Evolutionary conservation across 2,888 invertebrate genomes (phyloP), one percentile per base, ranked within the genome.

Genomic region (Vanessa cardui): DNA sequence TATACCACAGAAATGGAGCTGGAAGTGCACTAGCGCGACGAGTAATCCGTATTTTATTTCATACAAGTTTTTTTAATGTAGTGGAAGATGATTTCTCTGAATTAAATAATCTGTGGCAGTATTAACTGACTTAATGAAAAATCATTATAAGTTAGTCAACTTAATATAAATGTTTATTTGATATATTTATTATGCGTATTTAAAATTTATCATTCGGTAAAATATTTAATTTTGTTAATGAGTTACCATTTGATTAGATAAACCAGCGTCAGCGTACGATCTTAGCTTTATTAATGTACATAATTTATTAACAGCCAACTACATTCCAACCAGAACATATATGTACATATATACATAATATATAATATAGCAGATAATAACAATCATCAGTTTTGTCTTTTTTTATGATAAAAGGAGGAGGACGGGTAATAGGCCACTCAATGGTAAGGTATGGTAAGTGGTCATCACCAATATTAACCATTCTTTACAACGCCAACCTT

Each of bases 1-100:
- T 76, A 69, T 76, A 72, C 79, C 80, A 73, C 77, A 76, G 77
- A 80, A 80, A 80, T 77, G 80, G 73, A 77, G 77, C 70, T 72
- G 73, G 71, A 77, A 76, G 69, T 73, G 72, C 64, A 64, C 58
- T 64, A 64, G 60, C 58, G 60, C 58, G 68, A 54, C 6, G 54
- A n/a, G 54, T 54, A 70, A 70, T 71, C 60, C 67, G 71, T 72
- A 70, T 71, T 74, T 72, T 72, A 75, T 72, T 71, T 66, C 73
- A 76, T 71, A 72, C 72, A 59, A 2, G 8, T 8, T n/a, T 54
- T 54, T 26, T 54, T 2, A n/a, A 1, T 31, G n/a, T 16, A 8
- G 33, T 31, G n/a, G n/a, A 54, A 54, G 54, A 7, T 16, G 52
- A 6, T 6, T 20, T 52, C 31, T 54, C 31, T n/a, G 31, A 54